Base-by-base conservation (phyloP, 2,888 invertebrate genomes). In the Ophion costatus region DNA sequence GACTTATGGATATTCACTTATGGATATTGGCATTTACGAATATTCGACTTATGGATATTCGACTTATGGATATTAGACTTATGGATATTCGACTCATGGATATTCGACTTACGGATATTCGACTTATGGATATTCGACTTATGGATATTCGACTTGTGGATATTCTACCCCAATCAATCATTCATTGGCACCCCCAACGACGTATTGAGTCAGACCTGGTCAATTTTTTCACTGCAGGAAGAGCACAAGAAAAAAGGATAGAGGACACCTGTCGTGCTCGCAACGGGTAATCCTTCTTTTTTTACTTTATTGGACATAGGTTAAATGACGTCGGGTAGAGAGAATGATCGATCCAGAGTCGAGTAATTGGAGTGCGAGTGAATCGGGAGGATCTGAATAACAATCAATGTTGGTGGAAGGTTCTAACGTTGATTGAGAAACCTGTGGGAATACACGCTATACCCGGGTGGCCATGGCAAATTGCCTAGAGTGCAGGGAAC, bases 401-500 rank as follows among this genome's bases (percentile, higher is more conserved):
- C 76, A 70, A 76, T 70, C 61, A 56, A 80, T 71, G 69, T 57
- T 56, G 20, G 11, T 74, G 74, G 11, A n/a, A 61, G 66, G 45
- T 73, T 77, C 42, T 66, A 38, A 51, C 33, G 56, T 71, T 76
- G 76, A 79, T 83, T 70, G 75, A 56, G 83, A 70, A 75, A 70
- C 69, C 69, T 57, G 38, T 71, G 75, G 29, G 42, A 67, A 76
- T 66, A 73, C 66, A 80, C 66, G 75, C 66, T 51, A 51, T n/a
- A 70, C 71, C 64, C 42, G 33, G 45, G 20, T 56, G 5, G 20
- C 38, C 67, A 29, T n/a, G 59, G 56, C 22, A 42, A 24, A 67
- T 69, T 78, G 29, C 20, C 69, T 51, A 10, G 61, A 69, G 61
- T 61, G 33, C 45, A 38, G 11, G 20, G 56, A 56, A 22, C 45